Base-by-base conservation (phyloP, 2,888 invertebrate genomes). In the Pharmacophagus antenor region DNA sequence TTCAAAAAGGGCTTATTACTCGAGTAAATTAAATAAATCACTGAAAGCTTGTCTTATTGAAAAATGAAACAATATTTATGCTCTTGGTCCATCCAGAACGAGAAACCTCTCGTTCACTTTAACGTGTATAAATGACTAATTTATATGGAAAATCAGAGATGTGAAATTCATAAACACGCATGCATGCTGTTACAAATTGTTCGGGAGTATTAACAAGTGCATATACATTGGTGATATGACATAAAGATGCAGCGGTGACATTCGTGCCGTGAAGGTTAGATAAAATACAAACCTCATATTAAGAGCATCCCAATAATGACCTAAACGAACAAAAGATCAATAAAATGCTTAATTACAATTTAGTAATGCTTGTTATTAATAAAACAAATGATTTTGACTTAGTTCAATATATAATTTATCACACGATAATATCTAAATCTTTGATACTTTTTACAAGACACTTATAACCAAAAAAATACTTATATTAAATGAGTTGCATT, bases 291-390 rank as follows among this genome's bases (percentile, higher is more conserved):
- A 89, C 88, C 88, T 88, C 76, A 82, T 73, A 70, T 74, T 80
- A 79, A 83, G 79, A 83, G 75, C 77, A 81, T 86, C 85, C 88
- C 84, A 88, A 86, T 76, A 88, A 82, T 65, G 88, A 88, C 82
- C 88, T 89, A 85, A 71, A 84, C 82, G 73, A 77, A 82, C 67
- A 84, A 76, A 80, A 80, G 66, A 76, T 70, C 67, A 76, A 67
- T 72, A 66, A 67, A 69, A 66, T 50, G 62, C 56, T 54, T 57
- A 37, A 37, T n/a, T n/a, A 37, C 10, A n/a, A 37, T 15, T n/a
- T 37, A 37, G 15, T 6, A 37, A 37, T 3, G 0, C 4, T 15
- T 37, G 37, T 37, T 37, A n/a, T 4, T 37, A n/a, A 37, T 37
- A 6, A 15, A 0, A 31, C 2, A 8, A 37, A n/a, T n/a, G n/a